phyloP scores from a whole-genome alignment of 2,113 vertebrate genomes.

The Oncorhynchus keta region DNA sequence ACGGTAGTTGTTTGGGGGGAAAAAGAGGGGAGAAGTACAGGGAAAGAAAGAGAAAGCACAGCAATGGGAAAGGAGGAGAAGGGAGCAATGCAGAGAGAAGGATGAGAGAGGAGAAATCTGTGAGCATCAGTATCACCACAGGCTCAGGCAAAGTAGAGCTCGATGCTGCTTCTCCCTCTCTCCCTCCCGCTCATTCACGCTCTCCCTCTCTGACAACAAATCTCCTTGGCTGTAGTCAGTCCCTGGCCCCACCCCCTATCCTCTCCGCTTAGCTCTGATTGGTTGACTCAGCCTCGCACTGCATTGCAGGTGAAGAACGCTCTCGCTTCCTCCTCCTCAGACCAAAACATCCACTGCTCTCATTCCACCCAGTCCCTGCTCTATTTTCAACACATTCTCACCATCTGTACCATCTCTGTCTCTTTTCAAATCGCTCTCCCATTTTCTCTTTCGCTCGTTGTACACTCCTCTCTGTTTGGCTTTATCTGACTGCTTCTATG shows the following conservation, averaged over 20 bases:
- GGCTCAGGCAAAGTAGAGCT: constrained; percentile 37
- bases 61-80: background rate
- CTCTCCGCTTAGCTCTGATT: constrained; percentile 67
- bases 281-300: constrained; percentile 79
- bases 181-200: constrained; percentile 12
- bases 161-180: constrained; percentile 35
- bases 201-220: constrained; percentile 58
- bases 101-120: constrained; percentile 40
- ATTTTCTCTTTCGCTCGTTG: no score
- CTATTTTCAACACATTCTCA: background rate
- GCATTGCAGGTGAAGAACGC: constrained; percentile 86
- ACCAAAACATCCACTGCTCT: constrained; percentile 56
- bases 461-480: no score
- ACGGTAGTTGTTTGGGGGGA: constrained; percentile 9
- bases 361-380: background rate
- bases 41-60: constrained; percentile 7
- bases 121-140: constrained; percentile 36
- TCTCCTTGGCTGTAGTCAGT: constrained; percentile 71
- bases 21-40: background rate
- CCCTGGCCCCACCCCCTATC: constrained; percentile 53
- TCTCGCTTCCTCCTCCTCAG: constrained; percentile 36
- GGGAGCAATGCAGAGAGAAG: background rate
- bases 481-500: no score
- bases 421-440: no score
- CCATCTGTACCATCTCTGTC: background rate